Percentiles rank a stretch among this genome's conserved stretches.
These are phyloP conservation scores for Crioceris asparagi DNA, from an alignment of 2,888 invertebrate species.

Conservation along the genomic window DNA sequence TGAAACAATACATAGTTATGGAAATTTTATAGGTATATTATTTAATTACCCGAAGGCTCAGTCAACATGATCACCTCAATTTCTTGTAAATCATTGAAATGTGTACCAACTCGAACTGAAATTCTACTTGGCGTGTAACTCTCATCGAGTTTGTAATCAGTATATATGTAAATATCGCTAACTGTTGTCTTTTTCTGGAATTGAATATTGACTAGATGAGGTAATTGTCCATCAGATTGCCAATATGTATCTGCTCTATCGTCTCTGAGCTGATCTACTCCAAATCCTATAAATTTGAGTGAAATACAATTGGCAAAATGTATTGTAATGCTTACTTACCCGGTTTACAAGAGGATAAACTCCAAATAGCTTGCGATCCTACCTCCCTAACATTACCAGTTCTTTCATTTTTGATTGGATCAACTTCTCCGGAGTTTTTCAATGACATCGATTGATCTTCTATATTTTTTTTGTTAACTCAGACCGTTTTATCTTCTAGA, in stretches of 20 bases:
- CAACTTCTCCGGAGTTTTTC: slow-evolving; percentile 23
- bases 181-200: slow-evolving; percentile 92
- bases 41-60: slow-evolving; percentile 66
- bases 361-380: slow-evolving; percentile 70
- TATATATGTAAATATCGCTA: slow-evolving; percentile 90
- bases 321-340: slow-evolving; percentile 41
- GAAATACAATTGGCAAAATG: not conserved
- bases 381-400: slow-evolving; percentile 36
- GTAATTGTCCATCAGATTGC: slow-evolving; percentile 98
- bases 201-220: slow-evolving; percentile 94
- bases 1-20: not conserved
- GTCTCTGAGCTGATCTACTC: slow-evolving; percentile 92
- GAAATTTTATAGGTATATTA: too few species aligned
- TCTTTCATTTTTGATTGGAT: slow-evolving; percentile 33
- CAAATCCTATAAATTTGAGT: slow-evolving; percentile 76
- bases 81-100: slow-evolving; percentile 94
- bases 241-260: slow-evolving; percentile 96
- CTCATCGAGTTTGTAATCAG: slow-evolving; percentile 96
- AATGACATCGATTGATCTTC: too few species aligned
- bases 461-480: too few species aligned
- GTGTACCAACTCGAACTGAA: slow-evolving; percentile 86
- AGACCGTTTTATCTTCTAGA: too few species aligned
- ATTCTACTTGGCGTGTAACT: slow-evolving; percentile 96
- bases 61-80: slow-evolving; percentile 86
- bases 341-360: slow-evolving; percentile 95